phyloP scores from a whole-genome alignment of 2,888 invertebrate species.

The Ryuthela nishihirai region DNA sequence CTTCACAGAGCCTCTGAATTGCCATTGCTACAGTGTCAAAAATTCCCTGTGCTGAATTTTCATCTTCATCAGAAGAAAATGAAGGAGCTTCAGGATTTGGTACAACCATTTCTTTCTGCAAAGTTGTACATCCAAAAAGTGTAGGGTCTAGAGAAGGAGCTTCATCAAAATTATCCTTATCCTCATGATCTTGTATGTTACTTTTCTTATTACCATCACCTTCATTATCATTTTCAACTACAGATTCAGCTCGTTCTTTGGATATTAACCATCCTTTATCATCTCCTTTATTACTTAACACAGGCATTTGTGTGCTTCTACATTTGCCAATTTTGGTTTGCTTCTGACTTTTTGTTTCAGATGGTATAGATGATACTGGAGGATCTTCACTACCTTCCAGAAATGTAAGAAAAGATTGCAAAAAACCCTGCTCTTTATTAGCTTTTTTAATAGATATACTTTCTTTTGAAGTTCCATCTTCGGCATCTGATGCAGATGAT shows the following conservation, averaged over 20 bases:
- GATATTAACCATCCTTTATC: slow-evolving; percentile 1
- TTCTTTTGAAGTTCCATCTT: slow-evolving; percentile 31
- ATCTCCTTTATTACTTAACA: not conserved
- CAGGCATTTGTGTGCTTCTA: not conserved
- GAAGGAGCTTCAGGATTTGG: slow-evolving; percentile 40
- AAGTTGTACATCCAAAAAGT: slow-evolving; percentile 26
- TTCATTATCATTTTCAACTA: too few species aligned
- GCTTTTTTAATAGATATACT: slow-evolving; percentile 25
- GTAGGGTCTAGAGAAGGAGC: slow-evolving; percentile 32
- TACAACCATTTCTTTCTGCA: slow-evolving; percentile 37
- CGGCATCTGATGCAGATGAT: slow-evolving; percentile 28
- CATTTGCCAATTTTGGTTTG: not conserved
- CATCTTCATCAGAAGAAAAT: slow-evolving; percentile 39
- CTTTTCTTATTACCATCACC: too few species aligned
- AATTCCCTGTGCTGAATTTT: slow-evolving; percentile 31
- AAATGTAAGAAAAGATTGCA: slow-evolving; percentile 37
- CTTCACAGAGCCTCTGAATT: slow-evolving; percentile 36
- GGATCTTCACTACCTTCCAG: slow-evolving; percentile 32
- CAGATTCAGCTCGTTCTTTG: not conserved
- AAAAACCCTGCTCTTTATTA: slow-evolving; percentile 30
- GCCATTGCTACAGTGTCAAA: slow-evolving; percentile 38
- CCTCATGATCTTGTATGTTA: slow-evolving; percentile 11
- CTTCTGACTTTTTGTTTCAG: slow-evolving; percentile 8
- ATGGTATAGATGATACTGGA: slow-evolving; percentile 3
- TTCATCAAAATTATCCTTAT: slow-evolving; percentile 34